Percentiles rank a stretch among this genome's conserved stretches.
Evolutionary conservation across 2,797 vertebrate species (phyloP).

Genomic region (Apogon hyalosoma): DNA sequence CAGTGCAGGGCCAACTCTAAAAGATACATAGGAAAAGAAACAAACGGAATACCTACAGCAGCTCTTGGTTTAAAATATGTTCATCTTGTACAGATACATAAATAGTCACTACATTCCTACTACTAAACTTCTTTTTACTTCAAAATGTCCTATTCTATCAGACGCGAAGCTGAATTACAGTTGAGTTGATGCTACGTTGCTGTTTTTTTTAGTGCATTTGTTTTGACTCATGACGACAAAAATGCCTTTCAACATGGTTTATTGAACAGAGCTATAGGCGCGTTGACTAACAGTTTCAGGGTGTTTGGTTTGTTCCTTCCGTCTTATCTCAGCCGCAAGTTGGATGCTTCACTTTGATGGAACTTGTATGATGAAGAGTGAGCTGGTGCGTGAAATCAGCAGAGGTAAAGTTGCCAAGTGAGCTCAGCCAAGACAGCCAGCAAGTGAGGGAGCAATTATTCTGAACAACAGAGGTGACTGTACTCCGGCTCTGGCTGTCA

Average conservation of each 20-base stretch:
- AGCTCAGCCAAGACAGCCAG: conserved; percentile 27
- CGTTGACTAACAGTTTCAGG: conserved; percentile 18
- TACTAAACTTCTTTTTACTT: no score
- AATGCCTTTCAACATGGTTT: neutral
- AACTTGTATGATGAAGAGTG: conserved; percentile 39
- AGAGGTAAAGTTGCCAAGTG: conserved; percentile 28
- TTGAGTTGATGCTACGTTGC: neutral
- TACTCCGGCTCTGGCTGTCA: neutral
- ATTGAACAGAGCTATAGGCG: neutral
- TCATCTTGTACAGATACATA: no score
- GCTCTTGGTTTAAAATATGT: neutral
- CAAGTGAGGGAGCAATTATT: conserved; percentile 32
- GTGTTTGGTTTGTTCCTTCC: neutral
- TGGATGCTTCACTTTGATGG: conserved; percentile 25
- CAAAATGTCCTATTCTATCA: neutral
- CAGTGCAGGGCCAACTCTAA: neutral
- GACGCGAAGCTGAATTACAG: conserved; percentile 6
- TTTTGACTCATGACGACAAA: neutral
- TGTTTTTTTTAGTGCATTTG: neutral
- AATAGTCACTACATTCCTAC: no score
- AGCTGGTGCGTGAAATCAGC: conserved; percentile 48
- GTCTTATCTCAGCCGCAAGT: conserved; percentile 19
- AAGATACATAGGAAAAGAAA: no score
- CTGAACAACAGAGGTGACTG: conserved; percentile 20
- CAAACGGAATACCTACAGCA: no score